A percentile compares a stretch with the other conserved stretches of the same genome.
Evolutionary conservation across 2,888 invertebrate genomes (phyloP).

Genomic region (Drosophila borborema): DNA sequence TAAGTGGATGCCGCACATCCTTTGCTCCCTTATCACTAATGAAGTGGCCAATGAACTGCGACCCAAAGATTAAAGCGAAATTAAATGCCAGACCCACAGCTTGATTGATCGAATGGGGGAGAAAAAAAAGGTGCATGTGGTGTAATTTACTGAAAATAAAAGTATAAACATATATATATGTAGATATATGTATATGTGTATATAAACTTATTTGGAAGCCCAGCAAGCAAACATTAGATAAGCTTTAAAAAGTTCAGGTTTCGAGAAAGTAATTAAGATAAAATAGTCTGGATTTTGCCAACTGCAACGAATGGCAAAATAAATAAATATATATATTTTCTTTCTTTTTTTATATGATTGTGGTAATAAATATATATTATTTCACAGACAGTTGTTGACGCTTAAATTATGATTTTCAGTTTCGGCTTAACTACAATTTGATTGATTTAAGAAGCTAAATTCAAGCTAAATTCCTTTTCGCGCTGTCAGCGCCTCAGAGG

Average conservation of each 20-base stretch:
- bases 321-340: background rate
- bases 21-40: slow-evolving; percentile 70
- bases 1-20: slow-evolving; percentile 74
- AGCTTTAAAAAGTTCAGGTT: background rate
- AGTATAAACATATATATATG: background rate
- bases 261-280: slow-evolving; percentile 25
- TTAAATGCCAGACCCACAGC: slow-evolving; percentile 64
- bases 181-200: background rate
- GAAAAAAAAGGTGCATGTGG: slow-evolving; percentile 48
- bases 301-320: background rate
- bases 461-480: slow-evolving; percentile 15
- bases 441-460: slow-evolving; percentile 5
- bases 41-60: slow-evolving; percentile 79
- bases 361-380: slow-evolving; percentile 1
- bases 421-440: slow-evolving; percentile 21
- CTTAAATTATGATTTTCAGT: background rate
- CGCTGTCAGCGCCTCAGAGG: slow-evolving; percentile 52
- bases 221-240: background rate
- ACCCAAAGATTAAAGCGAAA: slow-evolving; percentile 76
- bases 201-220: background rate
- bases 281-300: slow-evolving; percentile 2
- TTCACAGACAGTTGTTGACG: background rate
- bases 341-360: slow-evolving; percentile 2
- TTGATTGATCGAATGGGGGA: slow-evolving; percentile 53
- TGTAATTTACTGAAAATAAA: slow-evolving; percentile 35